These are phyloP conservation scores for Calcarius lapponicus DNA, from an alignment of 2,797 vertebrate species.

Conservation along the genomic window DNA sequence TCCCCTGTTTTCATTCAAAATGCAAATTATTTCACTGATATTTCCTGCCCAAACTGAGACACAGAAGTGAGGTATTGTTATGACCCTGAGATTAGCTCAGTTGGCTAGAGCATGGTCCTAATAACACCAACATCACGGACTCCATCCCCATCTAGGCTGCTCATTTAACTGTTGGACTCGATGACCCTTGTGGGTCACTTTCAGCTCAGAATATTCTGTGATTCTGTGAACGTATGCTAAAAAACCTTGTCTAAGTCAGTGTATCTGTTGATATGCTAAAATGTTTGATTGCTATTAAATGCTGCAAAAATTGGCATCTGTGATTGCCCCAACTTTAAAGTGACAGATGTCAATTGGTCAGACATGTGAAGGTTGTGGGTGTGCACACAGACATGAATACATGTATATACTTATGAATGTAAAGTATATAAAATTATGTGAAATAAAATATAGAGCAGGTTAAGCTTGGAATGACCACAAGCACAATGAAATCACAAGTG, in stretches of 20 bases:
- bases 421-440: background rate
- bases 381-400: background rate
- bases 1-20: background rate
- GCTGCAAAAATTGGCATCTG: background rate
- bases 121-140: fast-evolving
- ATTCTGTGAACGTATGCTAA: background rate
- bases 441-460: constrained; percentile 40
- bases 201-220: background rate
- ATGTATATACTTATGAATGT: background rate
- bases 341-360: background rate
- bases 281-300: background rate
- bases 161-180: background rate
- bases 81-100: background rate
- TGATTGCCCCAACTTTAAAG: background rate
- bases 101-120: background rate
- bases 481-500: constrained; percentile 54
- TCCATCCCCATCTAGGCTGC: background rate
- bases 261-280: background rate
- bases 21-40: background rate
- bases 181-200: background rate
- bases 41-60: background rate
- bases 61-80: background rate
- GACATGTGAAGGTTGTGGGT: background rate
- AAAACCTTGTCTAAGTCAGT: background rate
- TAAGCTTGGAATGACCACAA: constrained; percentile 57